Conservation (phyloP, 2,797 vertebrate species). For the Anableps anableps region DNA sequence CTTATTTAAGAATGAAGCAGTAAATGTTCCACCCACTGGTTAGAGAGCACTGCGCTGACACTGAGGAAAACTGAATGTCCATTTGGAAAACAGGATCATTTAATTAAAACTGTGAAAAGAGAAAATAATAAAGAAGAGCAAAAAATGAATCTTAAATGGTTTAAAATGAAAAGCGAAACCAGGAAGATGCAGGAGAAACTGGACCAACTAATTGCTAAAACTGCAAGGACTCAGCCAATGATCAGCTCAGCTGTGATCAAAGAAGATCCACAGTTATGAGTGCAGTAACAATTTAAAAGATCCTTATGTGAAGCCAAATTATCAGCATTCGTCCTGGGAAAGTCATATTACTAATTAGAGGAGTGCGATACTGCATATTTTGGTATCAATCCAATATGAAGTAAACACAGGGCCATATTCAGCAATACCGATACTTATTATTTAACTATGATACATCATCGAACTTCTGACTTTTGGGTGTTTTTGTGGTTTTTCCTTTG, state of each 20-base stretch:
- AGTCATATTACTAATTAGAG: too few relatives aligned
- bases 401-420: too few relatives aligned
- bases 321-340: background rate
- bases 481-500: too few relatives aligned
- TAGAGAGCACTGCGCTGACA: background rate
- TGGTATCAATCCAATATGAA: too few relatives aligned
- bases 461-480: too few relatives aligned
- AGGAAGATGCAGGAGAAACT: background rate
- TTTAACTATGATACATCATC: too few relatives aligned
- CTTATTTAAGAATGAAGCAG: background rate
- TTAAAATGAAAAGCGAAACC: background rate
- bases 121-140: background rate
- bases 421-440: too few relatives aligned
- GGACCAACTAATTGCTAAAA: background rate
- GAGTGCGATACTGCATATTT: too few relatives aligned
- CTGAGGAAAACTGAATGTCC: background rate
- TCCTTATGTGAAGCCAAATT: background rate
- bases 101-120: background rate
- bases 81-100: background rate
- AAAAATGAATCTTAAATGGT: background rate
- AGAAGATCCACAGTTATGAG: background rate
- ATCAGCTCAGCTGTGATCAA: background rate
- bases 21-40: background rate
- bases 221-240: background rate
- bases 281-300: background rate